Evolutionary conservation across 2,888 invertebrate genomes (phyloP).

Genomic region (Sturmia bella): DNA sequence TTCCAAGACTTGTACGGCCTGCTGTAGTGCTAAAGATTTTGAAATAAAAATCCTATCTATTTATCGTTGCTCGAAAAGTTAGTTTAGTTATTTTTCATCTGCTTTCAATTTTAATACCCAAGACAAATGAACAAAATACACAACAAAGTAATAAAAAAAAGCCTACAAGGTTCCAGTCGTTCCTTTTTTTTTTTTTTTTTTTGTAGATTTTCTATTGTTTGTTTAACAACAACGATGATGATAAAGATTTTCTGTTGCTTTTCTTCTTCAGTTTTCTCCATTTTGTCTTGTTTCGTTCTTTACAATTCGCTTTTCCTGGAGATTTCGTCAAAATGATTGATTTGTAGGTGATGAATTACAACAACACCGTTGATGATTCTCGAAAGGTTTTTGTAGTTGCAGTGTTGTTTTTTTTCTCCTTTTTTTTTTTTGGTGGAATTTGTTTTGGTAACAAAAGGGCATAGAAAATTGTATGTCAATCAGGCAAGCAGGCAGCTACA

Average conservation of each 20-base stretch:
- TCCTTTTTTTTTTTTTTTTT: slow-evolving; percentile 27
- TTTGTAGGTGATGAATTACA: slow-evolving; percentile 81
- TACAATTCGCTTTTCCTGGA: slow-evolving; percentile 67
- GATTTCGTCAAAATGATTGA: slow-evolving; percentile 80
- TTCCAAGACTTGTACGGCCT: too few relatives aligned
- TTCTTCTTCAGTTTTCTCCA: slow-evolving; percentile 42
- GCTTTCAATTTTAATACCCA: slow-evolving; percentile 27
- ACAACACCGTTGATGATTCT: slow-evolving; percentile 72
- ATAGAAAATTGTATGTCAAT: slow-evolving; percentile 22
- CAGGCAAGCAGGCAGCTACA: too few relatives aligned
- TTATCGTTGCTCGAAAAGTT: background rate
- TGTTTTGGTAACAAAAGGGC: slow-evolving; percentile 55
- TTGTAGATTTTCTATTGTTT: slow-evolving; percentile 55
- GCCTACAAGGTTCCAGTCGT: slow-evolving; percentile 6
- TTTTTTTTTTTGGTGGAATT: background rate
- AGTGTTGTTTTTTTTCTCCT: background rate
- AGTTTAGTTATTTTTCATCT: slow-evolving; percentile 25
- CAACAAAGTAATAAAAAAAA: slow-evolving; percentile 7
- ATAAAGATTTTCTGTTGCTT: slow-evolving; percentile 57
- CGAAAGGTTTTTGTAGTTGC: background rate
- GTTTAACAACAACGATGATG: slow-evolving; percentile 55
- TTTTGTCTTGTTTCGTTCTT: slow-evolving; percentile 54
- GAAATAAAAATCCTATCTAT: too few relatives aligned
- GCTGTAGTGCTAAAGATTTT: too few relatives aligned
- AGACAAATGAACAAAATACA: slow-evolving; percentile 7